Evolutionary conservation across 2,888 invertebrate species (phyloP), one percentile per base, ranked within the genome.

Genomic region (Clanis bilineata): DNA sequence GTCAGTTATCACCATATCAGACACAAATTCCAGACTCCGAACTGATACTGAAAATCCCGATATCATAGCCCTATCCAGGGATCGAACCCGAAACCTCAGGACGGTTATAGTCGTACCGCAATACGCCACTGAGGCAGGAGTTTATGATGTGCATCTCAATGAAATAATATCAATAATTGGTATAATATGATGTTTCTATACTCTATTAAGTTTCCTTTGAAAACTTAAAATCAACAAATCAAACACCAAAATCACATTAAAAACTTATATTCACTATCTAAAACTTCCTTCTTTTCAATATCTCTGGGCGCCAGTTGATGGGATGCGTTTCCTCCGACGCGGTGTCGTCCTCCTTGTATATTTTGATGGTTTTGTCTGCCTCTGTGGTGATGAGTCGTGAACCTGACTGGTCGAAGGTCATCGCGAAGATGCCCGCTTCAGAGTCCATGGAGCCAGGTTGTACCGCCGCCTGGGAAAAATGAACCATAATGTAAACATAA

Each of bases 401-500:
- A 23, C 98, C 98, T n/a, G 98, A 98, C 68, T 96, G 95, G 88
- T 99, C 99, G 86, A 97, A 99, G 0, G 95, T 95, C 94, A 98
- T 96, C 58, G 99, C 96, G 92, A 98, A 99, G 66, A 99, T 96
- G 44, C 99, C 99, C 18, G 98, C 97, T 86, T 99, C 99, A 15
- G 98, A 98, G 88, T 99, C 99, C 96, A 99, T 99, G 0, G 99
- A 99, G 12, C 99, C 99, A 0, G 99, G 99, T 83, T 99, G 99
- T 0, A 98, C 98, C 1, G 97, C 97, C 3, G 98, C 95, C 94
- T 96, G 93, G 2, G 93, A 6, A 10, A 4, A 23, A 22, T 22
- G 23, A 28, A 25, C 22, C n/a, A 22, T 18, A 74, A n/a, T 36
- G 18, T 28, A 57, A 22, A 36, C 18, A n/a, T n/a, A n/a, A n/a